Base-by-base conservation (phyloP, 2,888 invertebrate species). In the Pegoplata infirma region DNA sequence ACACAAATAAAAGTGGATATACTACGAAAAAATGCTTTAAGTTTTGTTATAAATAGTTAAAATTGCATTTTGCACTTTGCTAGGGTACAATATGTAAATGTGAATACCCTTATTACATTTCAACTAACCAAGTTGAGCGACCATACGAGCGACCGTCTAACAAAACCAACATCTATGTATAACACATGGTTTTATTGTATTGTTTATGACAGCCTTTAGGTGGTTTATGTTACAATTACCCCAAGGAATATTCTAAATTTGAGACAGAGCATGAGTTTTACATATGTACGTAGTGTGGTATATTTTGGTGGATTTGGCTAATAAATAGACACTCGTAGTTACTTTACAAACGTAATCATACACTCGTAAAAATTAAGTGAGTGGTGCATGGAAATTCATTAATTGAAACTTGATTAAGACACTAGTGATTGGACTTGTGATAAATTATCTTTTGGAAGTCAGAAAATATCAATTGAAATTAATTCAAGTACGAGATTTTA, bases 161-260 rank as follows among this genome's bases (percentile, higher is more conserved):
- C n/a, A n/a, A n/a, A n/a, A n/a, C n/a, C 49, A 61, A 32, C 32
- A 32, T 32, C 32, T 23, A 23, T 7, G n/a, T 19, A 59, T 47
- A 64, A 76, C 76, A 72, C 61, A 69, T 72, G 61, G 71, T 53
- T 69, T 59, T 61, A 32, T 47, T 46, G 53, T 53, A 19, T 71
- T 76, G 59, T 71, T 76, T 76, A 71, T 71, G 76, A 59, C 76
- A 76, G 59, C 47, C 36, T 74, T 56, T 63, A 55, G 68, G 21
- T 36, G 32, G 23, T 21, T 47, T 46, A 17, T n/a, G 23, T 23
- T 32, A 23, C 14, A 47, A 4, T 36, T 64, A 56, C 63, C 23
- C 6, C 5, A 25, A 23, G 71, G 63, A 47, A 47, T 63, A n/a
- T 40, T 40, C 4, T 32, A 10, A 32, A 32, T 10, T 32, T 32